A percentile compares a stretch with the other conserved stretches of the same genome.
phyloP scores from a whole-genome alignment of 1,140 invertebrate genomes.

The Holotrichia oblita region DNA sequence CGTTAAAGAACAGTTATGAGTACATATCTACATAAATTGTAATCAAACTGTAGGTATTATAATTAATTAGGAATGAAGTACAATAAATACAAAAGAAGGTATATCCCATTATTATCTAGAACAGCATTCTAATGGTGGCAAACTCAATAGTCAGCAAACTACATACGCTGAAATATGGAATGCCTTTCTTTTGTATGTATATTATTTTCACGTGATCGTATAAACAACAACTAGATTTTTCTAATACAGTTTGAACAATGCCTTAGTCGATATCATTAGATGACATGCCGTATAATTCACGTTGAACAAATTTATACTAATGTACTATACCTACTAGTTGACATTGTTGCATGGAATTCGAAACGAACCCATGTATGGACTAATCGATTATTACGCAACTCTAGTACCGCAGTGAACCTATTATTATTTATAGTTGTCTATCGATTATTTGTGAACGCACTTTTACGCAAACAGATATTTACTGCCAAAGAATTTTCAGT shows the following conservation, averaged over 20 bases:
- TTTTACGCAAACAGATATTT: background rate
- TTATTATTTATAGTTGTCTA: background rate
- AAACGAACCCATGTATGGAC: constrained; percentile 10
- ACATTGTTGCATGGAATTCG: constrained; percentile 12
- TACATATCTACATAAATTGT: background rate
- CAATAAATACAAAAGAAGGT: background rate
- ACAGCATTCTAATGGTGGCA: no score
- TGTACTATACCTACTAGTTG: background rate
- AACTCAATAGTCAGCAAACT: no score
- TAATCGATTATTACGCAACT: constrained; percentile 16
- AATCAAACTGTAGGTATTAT: background rate
- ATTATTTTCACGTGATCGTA: background rate
- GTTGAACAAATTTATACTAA: background rate
- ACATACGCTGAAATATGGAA: background rate
- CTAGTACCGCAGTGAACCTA: background rate
- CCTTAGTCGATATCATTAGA: background rate
- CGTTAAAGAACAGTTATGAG: background rate
- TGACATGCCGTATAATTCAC: background rate
- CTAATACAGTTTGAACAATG: background rate
- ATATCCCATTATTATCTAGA: no score
- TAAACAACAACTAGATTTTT: background rate
- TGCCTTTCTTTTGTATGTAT: background rate
- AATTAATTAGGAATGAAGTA: background rate
- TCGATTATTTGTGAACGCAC: background rate
- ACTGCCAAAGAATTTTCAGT: no score